These are phyloP conservation scores for Patella depressa DNA, from an alignment of 2,888 invertebrate species.

Conservation along the genomic window DNA sequence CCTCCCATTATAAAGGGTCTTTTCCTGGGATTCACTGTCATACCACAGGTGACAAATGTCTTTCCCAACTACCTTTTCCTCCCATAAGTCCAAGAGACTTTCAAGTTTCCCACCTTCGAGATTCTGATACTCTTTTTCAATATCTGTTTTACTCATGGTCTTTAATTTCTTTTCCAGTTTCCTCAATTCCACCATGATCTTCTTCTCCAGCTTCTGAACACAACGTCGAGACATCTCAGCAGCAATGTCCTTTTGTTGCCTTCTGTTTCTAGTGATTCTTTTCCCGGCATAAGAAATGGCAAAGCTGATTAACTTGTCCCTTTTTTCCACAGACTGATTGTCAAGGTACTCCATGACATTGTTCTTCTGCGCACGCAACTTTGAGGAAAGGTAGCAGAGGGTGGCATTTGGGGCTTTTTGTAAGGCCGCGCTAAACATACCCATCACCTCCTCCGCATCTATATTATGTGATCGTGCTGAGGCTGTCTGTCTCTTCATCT, in stretches of 20 bases:
- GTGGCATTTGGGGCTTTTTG: conserved; percentile 30
- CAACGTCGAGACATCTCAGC: neutral
- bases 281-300: neutral
- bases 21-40: neutral
- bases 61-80: conserved; percentile 2
- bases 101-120: neutral
- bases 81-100: conserved; percentile 2
- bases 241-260: neutral
- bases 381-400: conserved; percentile 29
- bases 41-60: conserved; percentile 3
- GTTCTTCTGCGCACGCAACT: conserved; percentile 25
- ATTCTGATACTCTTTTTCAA: conserved; percentile 3
- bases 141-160: neutral
- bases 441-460: no score
- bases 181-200: neutral
- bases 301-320: conserved; percentile 1
- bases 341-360: conserved; percentile 4
- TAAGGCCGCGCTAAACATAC: conserved; percentile 31
- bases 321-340: neutral
- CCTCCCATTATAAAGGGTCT: neutral
- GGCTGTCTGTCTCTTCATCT: conserved; percentile 13
- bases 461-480: conserved; percentile 31
- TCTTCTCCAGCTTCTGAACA: no score
- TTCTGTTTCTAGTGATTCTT: conserved; percentile 1
- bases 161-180: conserved; percentile 6